Evolutionary conservation across 2,113 vertebrate genomes (phyloP), one percentile per base, ranked within the genome.

Genomic region (Barbus barbus): DNA sequence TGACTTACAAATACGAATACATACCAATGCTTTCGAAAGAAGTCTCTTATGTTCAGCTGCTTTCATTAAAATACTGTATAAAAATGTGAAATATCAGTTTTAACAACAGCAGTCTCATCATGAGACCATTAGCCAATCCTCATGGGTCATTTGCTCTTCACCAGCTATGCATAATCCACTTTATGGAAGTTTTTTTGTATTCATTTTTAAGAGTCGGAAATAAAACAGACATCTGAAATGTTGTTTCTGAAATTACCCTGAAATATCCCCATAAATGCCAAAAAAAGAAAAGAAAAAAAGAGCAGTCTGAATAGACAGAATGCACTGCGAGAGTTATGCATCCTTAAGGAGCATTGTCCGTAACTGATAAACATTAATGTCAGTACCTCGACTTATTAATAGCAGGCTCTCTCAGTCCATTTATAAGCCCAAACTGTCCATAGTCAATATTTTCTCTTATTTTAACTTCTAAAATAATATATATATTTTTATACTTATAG

Each of bases 201-300:
- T 61, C 1, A 24, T 11, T 63, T 44, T 78, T n/a, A n/a, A 18
- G 33, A 78, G 33, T 38, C 53, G 16, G 53, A 60, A 78, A 78
- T 60, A 78, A 33, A 24, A 80, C 58, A 41, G 26, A 80, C 78
- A 80, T 80, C 22, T 28, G 38, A 44, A 80, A 26, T 31, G 38
- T 3, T 44, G n/a, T 48, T n/a, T 26, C 46, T 80, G 22, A 65
- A 46, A 63, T 65, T 22, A 31, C 33, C 53, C 33, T 61, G 56
- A 78, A 78, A 38, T 60, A 38, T 2, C 5, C 33, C 3, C 2
- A 60, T 16, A 60, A 78, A 60, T 56, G 53, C 0, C 3, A 13
- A 5, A 11, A 24, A 31, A 16, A 9, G 2, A 9, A 41, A 5
- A 41, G 38, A 63, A 7, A 36, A 36, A 36, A 36, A 24, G 26